These are phyloP conservation scores for Platalea minor DNA, from an alignment of 2,797 vertebrate species.

Conservation along the genomic window DNA sequence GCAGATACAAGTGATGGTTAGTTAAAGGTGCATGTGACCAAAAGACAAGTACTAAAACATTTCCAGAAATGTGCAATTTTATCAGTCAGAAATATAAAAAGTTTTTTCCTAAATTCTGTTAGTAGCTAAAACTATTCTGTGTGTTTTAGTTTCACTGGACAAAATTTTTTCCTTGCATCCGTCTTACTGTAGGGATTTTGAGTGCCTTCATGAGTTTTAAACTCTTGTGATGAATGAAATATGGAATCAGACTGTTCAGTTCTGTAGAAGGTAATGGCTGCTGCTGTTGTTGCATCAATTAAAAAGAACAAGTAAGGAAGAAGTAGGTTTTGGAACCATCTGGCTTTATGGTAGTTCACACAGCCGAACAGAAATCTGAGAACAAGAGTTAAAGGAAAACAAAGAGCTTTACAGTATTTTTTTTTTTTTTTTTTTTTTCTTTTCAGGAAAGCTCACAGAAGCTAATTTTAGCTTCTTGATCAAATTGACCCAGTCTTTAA, in stretches of 20 bases:
- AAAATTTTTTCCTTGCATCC: neutral
- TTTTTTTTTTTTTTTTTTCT: slow-evolving; percentile 37
- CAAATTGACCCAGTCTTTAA: slow-evolving; percentile 87
- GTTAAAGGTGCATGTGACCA: neutral
- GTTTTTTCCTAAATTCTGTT: neutral
- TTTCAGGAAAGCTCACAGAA: slow-evolving; percentile 84
- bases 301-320: slow-evolving; percentile 50
- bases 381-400: slow-evolving; percentile 75
- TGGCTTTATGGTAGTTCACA: slow-evolving; percentile 72
- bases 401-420: slow-evolving; percentile 78
- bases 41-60: neutral
- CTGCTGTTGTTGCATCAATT: slow-evolving; percentile 38
- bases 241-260: neutral
- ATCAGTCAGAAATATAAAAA: slow-evolving; percentile 6
- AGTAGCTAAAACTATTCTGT: slow-evolving; percentile 49
- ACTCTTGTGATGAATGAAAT: slow-evolving; percentile 23
- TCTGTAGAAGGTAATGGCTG: neutral
- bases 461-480: slow-evolving; percentile 88
- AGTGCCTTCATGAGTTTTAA: slow-evolving; percentile 23
- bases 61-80: neutral
- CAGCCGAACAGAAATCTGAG: slow-evolving; percentile 74
- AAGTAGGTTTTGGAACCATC: slow-evolving; percentile 57
- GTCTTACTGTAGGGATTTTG: slow-evolving; percentile 20
- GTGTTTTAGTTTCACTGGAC: slow-evolving; percentile 35
- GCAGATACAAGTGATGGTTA: neutral